Evolutionary conservation across 2,113 vertebrate species (phyloP), one percentile per base, ranked within the genome.

Genomic region (Oxygymnocypris stewartii): DNA sequence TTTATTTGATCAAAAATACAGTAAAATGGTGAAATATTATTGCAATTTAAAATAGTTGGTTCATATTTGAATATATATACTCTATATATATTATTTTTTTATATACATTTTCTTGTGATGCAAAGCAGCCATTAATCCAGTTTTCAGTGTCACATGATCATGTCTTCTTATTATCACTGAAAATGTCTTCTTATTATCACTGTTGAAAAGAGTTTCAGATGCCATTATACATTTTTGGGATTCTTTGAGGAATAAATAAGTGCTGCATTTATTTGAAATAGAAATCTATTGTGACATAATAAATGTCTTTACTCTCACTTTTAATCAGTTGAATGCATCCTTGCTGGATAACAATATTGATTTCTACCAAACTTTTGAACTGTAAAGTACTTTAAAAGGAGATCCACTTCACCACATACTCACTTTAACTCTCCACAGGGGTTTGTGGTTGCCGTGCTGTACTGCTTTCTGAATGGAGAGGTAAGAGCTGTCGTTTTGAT

Each of bases 391-490:
- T 61, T 61, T n/a, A 61, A 61, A 59, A n/a, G n/a, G 57, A 59
- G 23, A 59, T 59, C 6, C 57, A 23, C 57, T 23, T 59, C 57
- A 59, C 61, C 61, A 28, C n/a, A 73, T 44, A 75, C 49, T 77
- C 79, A 9, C 18, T 89, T 28, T 90, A 71, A 40, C n/a, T 91
- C 63, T 54, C 76, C 12, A 11, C 87, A 99, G 98, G 98, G 98
- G 13, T 99, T 99, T 88, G 98, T 99, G 88, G 98, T 99, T 40
- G 98, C 98, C 42, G 96, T 99, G 61, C 97, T 99, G 81, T 99
- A 99, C 92, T 99, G 98, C 91, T 99, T 99, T 93, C 94, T 99
- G 90, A 99, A 99, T 57, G 98, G 98, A 88, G 98, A 99, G 96
- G 98, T 99, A 96, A 96, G 93, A 35, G 59, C 87, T 59, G 69